Evolutionary conservation across 2,888 invertebrate species (phyloP).

Genomic region (Megamerina dolium): DNA sequence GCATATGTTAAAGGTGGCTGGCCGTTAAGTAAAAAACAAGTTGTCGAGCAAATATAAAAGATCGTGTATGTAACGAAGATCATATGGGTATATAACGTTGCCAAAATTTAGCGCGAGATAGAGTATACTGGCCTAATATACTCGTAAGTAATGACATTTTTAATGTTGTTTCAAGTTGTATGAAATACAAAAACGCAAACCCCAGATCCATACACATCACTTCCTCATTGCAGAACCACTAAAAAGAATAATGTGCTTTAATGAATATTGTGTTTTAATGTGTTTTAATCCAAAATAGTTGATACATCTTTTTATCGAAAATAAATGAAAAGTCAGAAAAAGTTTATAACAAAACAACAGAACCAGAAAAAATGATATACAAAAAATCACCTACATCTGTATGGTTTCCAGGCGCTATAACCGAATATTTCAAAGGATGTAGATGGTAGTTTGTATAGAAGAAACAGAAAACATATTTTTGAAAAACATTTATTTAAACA

Average conservation of each 20-base stretch:
- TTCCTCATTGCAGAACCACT: constrained; percentile 10
- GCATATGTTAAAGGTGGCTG: constrained; percentile 5
- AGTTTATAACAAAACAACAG: constrained; percentile 2
- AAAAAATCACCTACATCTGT: constrained; percentile 1
- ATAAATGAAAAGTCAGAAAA: neutral
- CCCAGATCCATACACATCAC: constrained; percentile 9
- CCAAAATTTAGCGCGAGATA: constrained; percentile 14
- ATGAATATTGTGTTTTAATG: no score
- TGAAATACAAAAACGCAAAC: constrained; percentile 11
- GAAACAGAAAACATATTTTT: constrained; percentile 6
- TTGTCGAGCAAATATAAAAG: constrained; percentile 1
- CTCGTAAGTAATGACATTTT: constrained; percentile 15
- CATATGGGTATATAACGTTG: constrained; percentile 17
- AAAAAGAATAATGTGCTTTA: constrained; percentile 1
- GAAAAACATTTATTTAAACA: no score
- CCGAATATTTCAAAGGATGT: constrained; percentile 3
- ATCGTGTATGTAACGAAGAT: no score
- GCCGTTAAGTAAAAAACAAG: constrained; percentile 4
- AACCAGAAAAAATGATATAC: constrained; percentile 3
- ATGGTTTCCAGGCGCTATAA: constrained; percentile 6
- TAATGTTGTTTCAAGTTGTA: constrained; percentile 18
- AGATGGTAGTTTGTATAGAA: constrained; percentile 4
- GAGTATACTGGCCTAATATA: constrained; percentile 18
- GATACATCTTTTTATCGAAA: neutral
- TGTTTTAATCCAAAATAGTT: constrained; percentile 2